phyloP scores from a whole-genome alignment of 2,113 vertebrate species.

The Poeciliopsis prolifica region DNA sequence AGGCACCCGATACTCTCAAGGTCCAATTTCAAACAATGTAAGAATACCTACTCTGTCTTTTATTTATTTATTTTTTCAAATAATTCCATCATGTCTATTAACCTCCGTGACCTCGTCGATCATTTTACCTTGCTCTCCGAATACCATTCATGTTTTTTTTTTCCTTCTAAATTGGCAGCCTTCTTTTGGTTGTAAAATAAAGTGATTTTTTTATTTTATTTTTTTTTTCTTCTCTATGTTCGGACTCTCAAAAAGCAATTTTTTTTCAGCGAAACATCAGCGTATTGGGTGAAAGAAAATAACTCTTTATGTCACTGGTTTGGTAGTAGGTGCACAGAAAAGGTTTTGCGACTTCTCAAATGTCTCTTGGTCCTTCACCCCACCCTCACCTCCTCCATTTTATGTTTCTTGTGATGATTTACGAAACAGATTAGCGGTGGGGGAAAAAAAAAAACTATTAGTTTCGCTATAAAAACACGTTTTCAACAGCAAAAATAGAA shows the following conservation, averaged over 20 bases:
- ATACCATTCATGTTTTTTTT: not conserved
- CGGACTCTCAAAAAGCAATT: not conserved
- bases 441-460: not conserved
- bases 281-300: not conserved
- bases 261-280: not conserved
- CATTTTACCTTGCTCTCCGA: not conserved
- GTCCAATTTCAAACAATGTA: conserved; percentile 7
- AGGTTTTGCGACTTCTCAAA: not conserved
- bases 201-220: not conserved
- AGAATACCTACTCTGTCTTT: not conserved
- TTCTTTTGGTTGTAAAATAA: not conserved
- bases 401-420: not conserved
- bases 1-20: conserved; percentile 1
- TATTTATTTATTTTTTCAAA: not conserved
- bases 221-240: not conserved
- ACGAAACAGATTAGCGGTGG: not conserved
- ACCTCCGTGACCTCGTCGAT: not conserved
- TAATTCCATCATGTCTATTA: not conserved
- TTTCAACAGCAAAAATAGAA: too few species aligned
- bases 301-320: not conserved
- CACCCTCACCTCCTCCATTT: not conserved
- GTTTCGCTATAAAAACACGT: not conserved
- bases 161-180: not conserved
- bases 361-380: not conserved
- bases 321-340: too few species aligned